Percentiles rank a stretch among this genome's conserved stretches.
These are phyloP conservation scores for Adelosebastes latens DNA, from an alignment of 2,797 vertebrate species.

Conservation along the genomic window DNA sequence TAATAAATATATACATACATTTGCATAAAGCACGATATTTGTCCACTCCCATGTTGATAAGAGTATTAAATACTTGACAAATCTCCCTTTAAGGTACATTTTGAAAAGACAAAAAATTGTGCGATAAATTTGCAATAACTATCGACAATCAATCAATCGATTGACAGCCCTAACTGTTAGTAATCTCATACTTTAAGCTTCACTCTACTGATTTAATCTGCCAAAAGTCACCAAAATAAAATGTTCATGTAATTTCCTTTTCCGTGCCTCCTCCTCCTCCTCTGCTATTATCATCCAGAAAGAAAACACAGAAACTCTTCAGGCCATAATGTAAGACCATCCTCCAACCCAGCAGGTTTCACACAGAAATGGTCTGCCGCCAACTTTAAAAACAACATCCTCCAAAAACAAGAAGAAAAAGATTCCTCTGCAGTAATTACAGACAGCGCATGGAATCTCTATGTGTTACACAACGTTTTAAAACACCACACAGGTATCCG, in stretches of 20 bases:
- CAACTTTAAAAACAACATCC: not conserved
- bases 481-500: not conserved
- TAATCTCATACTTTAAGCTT: not conserved
- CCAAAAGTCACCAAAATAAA: not conserved
- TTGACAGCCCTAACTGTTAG: not conserved
- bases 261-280: not conserved
- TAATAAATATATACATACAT: too few species aligned
- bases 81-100: too few species aligned
- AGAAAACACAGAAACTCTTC: conserved; percentile 19
- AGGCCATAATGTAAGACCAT: conserved; percentile 33
- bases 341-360: conserved; percentile 48
- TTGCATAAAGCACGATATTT: too few species aligned
- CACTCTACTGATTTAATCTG: not conserved
- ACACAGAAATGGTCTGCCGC: not conserved
- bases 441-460: not conserved
- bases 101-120: too few species aligned
- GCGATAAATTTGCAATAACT: too few species aligned
- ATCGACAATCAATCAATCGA: too few species aligned
- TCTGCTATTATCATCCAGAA: not conserved
- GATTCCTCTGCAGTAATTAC: conserved; percentile 3
- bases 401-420: not conserved
- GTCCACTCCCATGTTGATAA: too few species aligned
- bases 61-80: too few species aligned
- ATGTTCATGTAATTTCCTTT: not conserved
- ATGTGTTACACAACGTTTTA: not conserved